Evolutionary conservation across 1,140 invertebrate genomes (phyloP).

Genomic region (Macrostomum lignano): DNA sequence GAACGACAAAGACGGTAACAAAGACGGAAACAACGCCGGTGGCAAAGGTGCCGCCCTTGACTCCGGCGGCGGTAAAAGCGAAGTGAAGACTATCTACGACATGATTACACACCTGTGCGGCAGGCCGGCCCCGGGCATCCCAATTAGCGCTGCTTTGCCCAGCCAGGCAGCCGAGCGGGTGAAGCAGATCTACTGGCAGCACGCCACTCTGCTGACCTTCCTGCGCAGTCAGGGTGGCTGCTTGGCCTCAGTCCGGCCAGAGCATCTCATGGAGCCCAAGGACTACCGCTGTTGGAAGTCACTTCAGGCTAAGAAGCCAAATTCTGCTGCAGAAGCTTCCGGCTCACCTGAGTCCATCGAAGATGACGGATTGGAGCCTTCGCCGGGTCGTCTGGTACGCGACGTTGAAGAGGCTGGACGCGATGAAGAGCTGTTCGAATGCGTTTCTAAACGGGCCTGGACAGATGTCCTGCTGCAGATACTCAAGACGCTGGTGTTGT

Average conservation of each 20-base stretch:
- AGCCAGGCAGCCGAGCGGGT: conserved; percentile 18
- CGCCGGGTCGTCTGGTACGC: conserved; percentile 7
- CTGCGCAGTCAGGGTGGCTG: conserved; percentile 24
- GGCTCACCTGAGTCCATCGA: too few relatives aligned
- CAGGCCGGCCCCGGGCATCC: conserved; percentile 18
- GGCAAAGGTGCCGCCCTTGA: conserved; percentile 7
- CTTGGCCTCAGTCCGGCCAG: conserved; percentile 20
- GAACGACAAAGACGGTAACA: background rate
- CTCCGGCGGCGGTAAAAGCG: conserved; percentile 23
- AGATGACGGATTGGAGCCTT: too few relatives aligned
- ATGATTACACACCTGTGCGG: conserved; percentile 23
- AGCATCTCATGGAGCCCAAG: conserved; percentile 21
- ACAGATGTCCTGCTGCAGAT: conserved; percentile 23
- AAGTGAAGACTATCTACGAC: too few relatives aligned
- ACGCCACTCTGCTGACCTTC: conserved; percentile 24
- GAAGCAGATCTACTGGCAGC: conserved; percentile 25
- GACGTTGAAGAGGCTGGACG: conserved; percentile 10
- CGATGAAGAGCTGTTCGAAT: conserved; percentile 22
- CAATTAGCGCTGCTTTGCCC: conserved; percentile 16
- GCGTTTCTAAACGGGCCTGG: conserved; percentile 24
- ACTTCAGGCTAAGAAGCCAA: conserved; percentile 10
- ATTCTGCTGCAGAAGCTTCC: background rate
- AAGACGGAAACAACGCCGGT: background rate
- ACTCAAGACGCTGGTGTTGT: too few relatives aligned
- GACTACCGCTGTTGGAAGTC: conserved; percentile 22